Conservation (phyloP, 2,888 invertebrate genomes). For the Criorhina ranunculi region DNA sequence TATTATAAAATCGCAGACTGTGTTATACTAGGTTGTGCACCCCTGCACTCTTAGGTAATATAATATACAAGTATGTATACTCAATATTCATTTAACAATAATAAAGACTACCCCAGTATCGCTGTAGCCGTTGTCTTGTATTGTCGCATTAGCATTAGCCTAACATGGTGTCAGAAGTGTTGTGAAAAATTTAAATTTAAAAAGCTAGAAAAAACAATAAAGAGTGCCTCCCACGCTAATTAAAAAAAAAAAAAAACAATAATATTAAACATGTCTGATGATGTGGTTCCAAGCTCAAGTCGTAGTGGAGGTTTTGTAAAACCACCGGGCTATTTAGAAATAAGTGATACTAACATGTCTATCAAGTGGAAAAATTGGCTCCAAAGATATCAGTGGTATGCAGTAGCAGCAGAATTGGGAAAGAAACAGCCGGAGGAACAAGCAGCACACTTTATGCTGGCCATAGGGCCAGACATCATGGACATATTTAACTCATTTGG, state of each 20-base stretch:
- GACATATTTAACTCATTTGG: constrained; percentile 5
- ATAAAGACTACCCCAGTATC: background rate
- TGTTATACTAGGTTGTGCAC: too few relatives aligned
- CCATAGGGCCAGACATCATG: background rate
- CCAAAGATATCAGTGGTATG: constrained; percentile 9
- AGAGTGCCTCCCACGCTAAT: too few relatives aligned
- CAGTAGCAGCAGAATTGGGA: constrained; percentile 3
- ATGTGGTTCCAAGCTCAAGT: background rate
- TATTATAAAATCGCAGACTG: too few relatives aligned
- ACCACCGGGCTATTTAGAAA: background rate
- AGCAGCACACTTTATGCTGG: constrained; percentile 5
- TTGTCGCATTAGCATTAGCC: too few relatives aligned
- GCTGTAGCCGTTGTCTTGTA: background rate
- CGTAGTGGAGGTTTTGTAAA: background rate
- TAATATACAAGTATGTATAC: background rate
- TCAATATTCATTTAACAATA: constrained; percentile 4
- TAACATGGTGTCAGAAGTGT: background rate
- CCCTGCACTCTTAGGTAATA: too few relatives aligned
- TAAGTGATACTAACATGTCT: background rate
- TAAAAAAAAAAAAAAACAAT: too few relatives aligned
- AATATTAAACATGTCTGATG: background rate
- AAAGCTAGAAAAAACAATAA: too few relatives aligned
- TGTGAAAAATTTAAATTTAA: too few relatives aligned
- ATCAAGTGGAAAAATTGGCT: too few relatives aligned
- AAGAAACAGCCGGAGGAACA: constrained; percentile 6